Evolutionary conservation across 2,113 vertebrate genomes (phyloP), one percentile per base, ranked within the genome.

Genomic region (Cyprinodon variegatus): DNA sequence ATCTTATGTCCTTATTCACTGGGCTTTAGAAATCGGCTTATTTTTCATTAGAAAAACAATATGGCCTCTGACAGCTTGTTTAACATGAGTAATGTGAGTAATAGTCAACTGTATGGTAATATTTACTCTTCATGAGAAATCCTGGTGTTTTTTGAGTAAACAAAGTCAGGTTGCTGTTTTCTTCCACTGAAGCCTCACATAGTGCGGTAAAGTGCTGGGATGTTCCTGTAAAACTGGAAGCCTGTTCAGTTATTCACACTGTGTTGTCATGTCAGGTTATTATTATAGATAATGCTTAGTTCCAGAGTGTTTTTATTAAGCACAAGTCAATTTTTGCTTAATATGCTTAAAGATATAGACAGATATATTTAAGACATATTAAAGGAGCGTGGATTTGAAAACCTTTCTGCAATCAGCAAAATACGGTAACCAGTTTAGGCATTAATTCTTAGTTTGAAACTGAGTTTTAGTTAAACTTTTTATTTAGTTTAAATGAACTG

Each of bases 21-120:
- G 29, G 20, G 39, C 46, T 3, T 68, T 70, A 40, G 38, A 70
- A 77, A 79, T 76, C 20, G 50, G 8, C 20, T 78, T 43, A 65
- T 4, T 41, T 41, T 61, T 63, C 22, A 39, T 36, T 13, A 45
- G 50, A 50, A 63, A 81, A 76, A 48, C 0, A 4, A 29, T 11
- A 50, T 64, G 61, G 29, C 76, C 50, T 63, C 2, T 5, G 40
- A 68, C 22, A 36, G 48, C 10, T 68, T 11, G 11, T 64, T 15
- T 61, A 12, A 74, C 66, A 80, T 29, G 5, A 3, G 36, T 65
- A 65, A 59, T 9, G 11, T 20, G 41, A 64, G 0, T 39, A 41
- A 72, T 14, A 17, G 38, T 0, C 74, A 69, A 17, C 60, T 76
- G 57, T 29, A 20, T 4, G n/a, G 20, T 48, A 65, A 62, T 72